These are phyloP conservation scores for Macrophya alboannulata DNA, from an alignment of 2,888 invertebrate genomes.

Conservation along the genomic window DNA sequence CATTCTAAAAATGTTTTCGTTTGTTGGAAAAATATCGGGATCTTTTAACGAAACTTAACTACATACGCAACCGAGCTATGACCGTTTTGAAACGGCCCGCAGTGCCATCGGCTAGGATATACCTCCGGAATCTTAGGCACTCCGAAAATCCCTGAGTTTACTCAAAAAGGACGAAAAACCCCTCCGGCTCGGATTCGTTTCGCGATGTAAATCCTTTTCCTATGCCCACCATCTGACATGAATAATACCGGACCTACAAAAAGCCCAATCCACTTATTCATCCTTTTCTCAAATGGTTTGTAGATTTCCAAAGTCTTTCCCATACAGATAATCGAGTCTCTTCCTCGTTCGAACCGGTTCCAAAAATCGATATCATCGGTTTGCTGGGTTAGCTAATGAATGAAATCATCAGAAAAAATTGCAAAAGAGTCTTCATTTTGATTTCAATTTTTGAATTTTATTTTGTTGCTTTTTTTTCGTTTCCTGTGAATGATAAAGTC, in stretches of 20 bases:
- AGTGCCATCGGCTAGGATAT: constrained; percentile 41
- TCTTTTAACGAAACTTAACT: constrained; percentile 59
- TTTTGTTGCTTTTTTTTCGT: background rate
- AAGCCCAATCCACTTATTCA: background rate
- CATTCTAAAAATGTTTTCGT: constrained; percentile 71
- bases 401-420: too few relatives aligned
- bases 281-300: constrained; percentile 7
- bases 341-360: background rate
- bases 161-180: background rate
- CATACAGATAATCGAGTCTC: background rate
- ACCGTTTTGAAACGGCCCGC: background rate
- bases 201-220: background rate
- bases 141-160: background rate
- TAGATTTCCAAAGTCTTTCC: background rate
- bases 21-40: constrained; percentile 73
- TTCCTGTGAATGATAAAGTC: background rate
- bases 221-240: background rate
- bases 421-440: background rate
- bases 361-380: background rate
- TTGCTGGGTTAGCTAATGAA: background rate
- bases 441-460: background rate
- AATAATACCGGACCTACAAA: background rate
- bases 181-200: background rate
- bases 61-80: constrained; percentile 1
- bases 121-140: background rate